Evolutionary conservation across 2,113 vertebrate species (phyloP).

Genomic region (Hipposideros armiger): DNA sequence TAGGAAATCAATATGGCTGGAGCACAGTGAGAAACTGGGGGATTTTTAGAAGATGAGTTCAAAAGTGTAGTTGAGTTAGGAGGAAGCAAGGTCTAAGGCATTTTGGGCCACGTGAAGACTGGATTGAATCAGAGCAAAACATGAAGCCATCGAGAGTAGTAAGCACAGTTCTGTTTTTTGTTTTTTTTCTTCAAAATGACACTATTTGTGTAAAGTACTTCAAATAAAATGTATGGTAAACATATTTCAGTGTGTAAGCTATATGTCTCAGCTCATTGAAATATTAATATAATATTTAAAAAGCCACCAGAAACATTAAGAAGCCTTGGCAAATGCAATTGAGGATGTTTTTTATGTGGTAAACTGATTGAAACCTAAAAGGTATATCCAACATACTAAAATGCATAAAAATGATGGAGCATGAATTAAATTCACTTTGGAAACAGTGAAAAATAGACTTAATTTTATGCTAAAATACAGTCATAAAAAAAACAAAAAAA

Average conservation of each 20-base stretch:
- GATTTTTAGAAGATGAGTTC: neutral
- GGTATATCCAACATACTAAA: neutral
- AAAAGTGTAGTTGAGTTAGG: neutral
- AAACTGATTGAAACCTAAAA: neutral
- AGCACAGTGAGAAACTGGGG: neutral
- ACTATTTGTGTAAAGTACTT: neutral
- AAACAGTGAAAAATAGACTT: neutral
- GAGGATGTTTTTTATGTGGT: neutral
- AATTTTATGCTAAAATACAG: neutral
- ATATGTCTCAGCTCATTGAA: neutral
- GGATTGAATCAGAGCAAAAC: neutral
- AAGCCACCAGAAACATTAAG: neutral
- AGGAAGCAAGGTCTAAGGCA: neutral
- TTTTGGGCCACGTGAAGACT: neutral
- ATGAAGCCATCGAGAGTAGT: neutral
- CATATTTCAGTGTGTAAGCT: neutral
- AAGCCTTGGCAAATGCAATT: neutral
- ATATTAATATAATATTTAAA: neutral
- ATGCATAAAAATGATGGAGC: neutral
- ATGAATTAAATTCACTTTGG: conserved; percentile 10
- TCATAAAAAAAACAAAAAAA: neutral
- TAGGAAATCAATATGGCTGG: accelerated
- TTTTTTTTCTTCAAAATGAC: neutral
- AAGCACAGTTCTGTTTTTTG: neutral
- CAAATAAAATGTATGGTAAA: neutral